These are phyloP conservation scores for Callorhinus ursinus DNA, from an alignment of 2,113 vertebrate species.

Conservation along the genomic window DNA sequence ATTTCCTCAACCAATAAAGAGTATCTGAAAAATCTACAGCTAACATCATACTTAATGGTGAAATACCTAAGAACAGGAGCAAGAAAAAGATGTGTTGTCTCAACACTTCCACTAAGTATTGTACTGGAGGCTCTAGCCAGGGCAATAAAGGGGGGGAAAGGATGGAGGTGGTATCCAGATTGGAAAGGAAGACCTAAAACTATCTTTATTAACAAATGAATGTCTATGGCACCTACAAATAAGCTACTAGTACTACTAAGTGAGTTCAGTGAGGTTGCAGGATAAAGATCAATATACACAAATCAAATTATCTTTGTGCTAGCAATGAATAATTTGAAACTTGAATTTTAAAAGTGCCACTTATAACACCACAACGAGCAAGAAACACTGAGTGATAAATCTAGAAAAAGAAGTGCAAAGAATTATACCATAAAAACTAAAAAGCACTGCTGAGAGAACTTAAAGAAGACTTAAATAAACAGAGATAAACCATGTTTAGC, in stretches of 20 bases:
- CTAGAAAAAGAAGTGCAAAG: background rate
- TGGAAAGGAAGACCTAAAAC: background rate
- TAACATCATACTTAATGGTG: background rate
- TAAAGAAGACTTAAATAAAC: background rate
- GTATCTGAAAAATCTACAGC: background rate
- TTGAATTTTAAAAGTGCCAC: background rate
- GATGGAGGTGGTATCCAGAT: no score
- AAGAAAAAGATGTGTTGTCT: background rate
- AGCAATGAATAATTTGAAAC: background rate
- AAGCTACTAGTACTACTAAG: background rate
- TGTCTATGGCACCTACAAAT: background rate
- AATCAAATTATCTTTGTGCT: background rate
- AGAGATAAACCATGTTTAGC: background rate
- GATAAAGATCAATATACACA: background rate
- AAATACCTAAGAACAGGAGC: background rate
- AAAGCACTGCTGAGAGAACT: background rate
- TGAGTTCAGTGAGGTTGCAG: background rate
- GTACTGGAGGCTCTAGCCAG: background rate
- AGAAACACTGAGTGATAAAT: background rate
- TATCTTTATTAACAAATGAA: background rate
- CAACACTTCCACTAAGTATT: background rate
- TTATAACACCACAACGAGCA: background rate
- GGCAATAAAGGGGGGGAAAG: background rate
- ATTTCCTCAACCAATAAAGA: background rate
- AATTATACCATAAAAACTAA: background rate